Evolutionary conservation across 2,113 vertebrate genomes (phyloP).

Genomic region (Antennarius striatus): DNA sequence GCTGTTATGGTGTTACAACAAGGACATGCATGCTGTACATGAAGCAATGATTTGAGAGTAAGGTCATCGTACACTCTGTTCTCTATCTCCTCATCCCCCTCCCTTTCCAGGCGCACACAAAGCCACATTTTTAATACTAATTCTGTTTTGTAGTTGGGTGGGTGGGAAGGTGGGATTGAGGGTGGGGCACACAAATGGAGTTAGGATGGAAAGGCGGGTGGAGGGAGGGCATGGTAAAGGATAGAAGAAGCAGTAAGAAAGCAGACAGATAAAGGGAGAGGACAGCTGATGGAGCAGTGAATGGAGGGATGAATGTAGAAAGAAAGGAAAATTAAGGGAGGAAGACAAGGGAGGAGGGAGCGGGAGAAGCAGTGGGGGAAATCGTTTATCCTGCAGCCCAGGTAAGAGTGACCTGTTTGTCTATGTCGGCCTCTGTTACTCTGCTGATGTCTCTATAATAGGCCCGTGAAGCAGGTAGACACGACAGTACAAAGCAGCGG

Average conservation of each 20-base stretch:
- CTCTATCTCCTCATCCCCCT: conserved; percentile 33
- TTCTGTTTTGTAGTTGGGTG: conserved; percentile 19
- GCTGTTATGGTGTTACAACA: conserved; percentile 58
- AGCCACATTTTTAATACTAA: conserved; percentile 52
- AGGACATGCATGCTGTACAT: conserved; percentile 63
- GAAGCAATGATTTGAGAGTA: conserved; percentile 56
- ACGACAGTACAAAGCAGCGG: conserved; percentile 43
- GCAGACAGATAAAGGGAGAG: conserved; percentile 35
- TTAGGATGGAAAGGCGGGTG: conserved; percentile 23
- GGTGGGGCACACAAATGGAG: conserved; percentile 1
- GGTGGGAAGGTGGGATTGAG: background rate
- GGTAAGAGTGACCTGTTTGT: conserved; percentile 77
- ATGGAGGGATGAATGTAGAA: conserved; percentile 28
- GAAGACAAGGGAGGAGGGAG: conserved; percentile 20
- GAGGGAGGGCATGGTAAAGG: conserved; percentile 20
- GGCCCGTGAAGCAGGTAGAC: conserved; percentile 51
- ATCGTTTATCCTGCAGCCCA: conserved; percentile 62
- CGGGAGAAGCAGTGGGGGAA: conserved; percentile 39
- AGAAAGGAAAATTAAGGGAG: conserved; percentile 38
- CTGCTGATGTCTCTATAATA: conserved; percentile 73
- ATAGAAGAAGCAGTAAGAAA: conserved; percentile 26
- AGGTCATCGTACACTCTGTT: conserved; percentile 60
- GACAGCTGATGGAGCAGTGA: conserved; percentile 26
- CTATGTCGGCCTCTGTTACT: conserved; percentile 63
- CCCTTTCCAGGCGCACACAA: conserved; percentile 15